A percentile compares a stretch with the other conserved stretches of the same genome.
These are phyloP conservation scores for Coboldia fuscipes DNA, from an alignment of 1,140 invertebrate species.

Conservation along the genomic window DNA sequence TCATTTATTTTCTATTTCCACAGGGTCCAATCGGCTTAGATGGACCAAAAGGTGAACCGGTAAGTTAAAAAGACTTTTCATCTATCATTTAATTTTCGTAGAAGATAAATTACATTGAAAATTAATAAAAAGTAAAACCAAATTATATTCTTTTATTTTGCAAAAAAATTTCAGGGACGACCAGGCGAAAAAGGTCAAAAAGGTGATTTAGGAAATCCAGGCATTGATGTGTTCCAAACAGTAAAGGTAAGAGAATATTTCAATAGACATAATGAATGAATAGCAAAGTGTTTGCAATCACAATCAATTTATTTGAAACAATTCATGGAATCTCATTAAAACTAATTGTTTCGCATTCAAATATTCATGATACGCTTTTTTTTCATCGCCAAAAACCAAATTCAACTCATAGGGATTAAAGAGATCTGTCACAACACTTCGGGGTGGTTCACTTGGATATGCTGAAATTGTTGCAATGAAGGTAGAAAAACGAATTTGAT, in stretches of 20 bases:
- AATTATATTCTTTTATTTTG: background rate
- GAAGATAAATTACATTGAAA: background rate
- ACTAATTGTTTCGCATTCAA: background rate
- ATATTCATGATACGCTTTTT: background rate
- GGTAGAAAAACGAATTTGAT: constrained; percentile 45
- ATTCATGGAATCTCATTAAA: background rate
- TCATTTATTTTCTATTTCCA: constrained; percentile 19
- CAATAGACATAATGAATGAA: background rate
- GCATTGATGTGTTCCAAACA: constrained; percentile 73
- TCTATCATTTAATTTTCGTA: background rate
- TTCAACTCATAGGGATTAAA: constrained; percentile 64
- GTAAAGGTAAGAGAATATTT: too few relatives aligned
- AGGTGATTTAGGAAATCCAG: constrained; percentile 66
- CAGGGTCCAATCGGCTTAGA: constrained; percentile 85
- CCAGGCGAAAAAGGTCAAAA: constrained; percentile 74
- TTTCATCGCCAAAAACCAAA: background rate
- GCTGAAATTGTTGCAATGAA: constrained; percentile 90
- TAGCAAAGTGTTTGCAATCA: background rate
- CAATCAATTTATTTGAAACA: background rate
- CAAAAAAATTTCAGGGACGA: constrained; percentile 39
- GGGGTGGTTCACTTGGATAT: constrained; percentile 67
- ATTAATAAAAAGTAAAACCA: too few relatives aligned
- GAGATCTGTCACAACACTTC: constrained; percentile 73
- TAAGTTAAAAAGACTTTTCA: constrained; percentile 37
- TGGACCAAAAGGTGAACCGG: constrained; percentile 80